These are phyloP conservation scores for Solea senegalensis DNA, from an alignment of 2,113 vertebrate species.

Conservation along the genomic window DNA sequence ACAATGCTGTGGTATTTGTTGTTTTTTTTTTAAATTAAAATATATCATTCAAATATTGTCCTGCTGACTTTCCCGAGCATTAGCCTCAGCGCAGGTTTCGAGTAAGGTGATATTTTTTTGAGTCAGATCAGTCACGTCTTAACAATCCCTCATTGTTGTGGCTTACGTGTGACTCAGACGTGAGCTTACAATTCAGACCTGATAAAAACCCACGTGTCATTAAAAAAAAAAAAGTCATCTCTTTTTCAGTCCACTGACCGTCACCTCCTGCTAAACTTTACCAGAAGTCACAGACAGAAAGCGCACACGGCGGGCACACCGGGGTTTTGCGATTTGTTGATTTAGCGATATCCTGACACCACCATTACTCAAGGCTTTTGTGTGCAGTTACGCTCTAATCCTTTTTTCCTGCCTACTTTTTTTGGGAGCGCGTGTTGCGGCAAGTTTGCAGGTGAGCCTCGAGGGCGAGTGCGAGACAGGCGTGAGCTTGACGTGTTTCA, in stretches of 20 bases:
- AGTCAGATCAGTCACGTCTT: too few relatives aligned
- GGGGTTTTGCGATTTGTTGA: slow-evolving; percentile 23
- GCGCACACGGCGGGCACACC: not conserved
- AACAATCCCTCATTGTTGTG: not conserved
- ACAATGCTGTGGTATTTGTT: too few relatives aligned
- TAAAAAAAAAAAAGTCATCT: not conserved
- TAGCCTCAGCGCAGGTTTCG: too few relatives aligned
- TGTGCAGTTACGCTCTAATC: slow-evolving; percentile 50
- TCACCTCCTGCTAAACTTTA: slow-evolving; percentile 29
- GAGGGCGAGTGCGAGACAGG: slow-evolving; percentile 54
- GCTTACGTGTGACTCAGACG: slow-evolving; percentile 11
- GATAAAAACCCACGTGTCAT: not conserved
- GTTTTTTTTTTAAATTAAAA: too few relatives aligned
- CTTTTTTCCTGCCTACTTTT: slow-evolving; percentile 56
- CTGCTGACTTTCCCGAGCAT: too few relatives aligned
- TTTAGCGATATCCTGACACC: slow-evolving; percentile 39
- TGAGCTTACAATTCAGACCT: not conserved
- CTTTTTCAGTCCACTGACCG: slow-evolving; percentile 25
- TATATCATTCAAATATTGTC: too few relatives aligned
- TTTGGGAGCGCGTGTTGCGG: slow-evolving; percentile 51
- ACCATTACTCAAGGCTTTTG: slow-evolving; percentile 40
- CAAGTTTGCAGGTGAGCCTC: slow-evolving; percentile 69
- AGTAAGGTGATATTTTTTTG: too few relatives aligned
- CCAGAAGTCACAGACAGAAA: slow-evolving; percentile 10
- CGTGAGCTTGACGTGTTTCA: slow-evolving; percentile 74